These are phyloP conservation scores for Leptoteleia sp. DNA, from an alignment of 1,140 invertebrate genomes.

Conservation along the genomic window DNA sequence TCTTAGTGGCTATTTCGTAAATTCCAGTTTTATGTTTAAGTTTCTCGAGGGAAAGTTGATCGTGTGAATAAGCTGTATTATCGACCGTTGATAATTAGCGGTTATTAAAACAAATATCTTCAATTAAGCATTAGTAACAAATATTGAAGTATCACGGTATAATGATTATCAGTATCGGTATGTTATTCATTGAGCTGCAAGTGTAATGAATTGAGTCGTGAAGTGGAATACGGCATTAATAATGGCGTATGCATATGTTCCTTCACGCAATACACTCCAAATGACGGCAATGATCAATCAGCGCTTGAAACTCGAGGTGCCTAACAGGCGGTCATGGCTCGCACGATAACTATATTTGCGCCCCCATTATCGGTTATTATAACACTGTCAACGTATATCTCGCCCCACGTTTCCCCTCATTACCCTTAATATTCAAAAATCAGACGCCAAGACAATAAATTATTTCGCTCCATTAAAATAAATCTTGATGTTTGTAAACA, in stretches of 20 bases:
- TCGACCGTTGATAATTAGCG: not conserved
- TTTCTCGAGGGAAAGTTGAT: too few relatives aligned
- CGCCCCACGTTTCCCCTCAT: constrained; percentile 11
- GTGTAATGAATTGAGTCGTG: constrained; percentile 43
- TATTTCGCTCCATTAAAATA: not conserved
- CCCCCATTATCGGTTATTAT: constrained; percentile 33
- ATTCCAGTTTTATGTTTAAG: too few relatives aligned
- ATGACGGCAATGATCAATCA: constrained; percentile 53
- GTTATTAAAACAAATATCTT: not conserved
- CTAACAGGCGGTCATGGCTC: constrained; percentile 21
- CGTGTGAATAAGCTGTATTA: too few relatives aligned
- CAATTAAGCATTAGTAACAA: not conserved
- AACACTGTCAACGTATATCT: constrained; percentile 15
- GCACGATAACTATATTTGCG: constrained; percentile 23
- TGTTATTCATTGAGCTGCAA: not conserved
- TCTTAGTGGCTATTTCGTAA: too few relatives aligned
- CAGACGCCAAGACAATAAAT: not conserved
- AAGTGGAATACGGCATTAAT: constrained; percentile 35
- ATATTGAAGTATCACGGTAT: not conserved
- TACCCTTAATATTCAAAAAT: constrained; percentile 15
- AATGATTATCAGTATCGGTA: constrained; percentile 11
- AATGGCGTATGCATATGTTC: constrained; percentile 34
- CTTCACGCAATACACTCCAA: constrained; percentile 35
- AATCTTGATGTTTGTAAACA: too few relatives aligned
- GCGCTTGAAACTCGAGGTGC: constrained; percentile 35